These are phyloP conservation scores for Agonum fuliginosum DNA, from an alignment of 2,888 invertebrate species.

Conservation along the genomic window DNA sequence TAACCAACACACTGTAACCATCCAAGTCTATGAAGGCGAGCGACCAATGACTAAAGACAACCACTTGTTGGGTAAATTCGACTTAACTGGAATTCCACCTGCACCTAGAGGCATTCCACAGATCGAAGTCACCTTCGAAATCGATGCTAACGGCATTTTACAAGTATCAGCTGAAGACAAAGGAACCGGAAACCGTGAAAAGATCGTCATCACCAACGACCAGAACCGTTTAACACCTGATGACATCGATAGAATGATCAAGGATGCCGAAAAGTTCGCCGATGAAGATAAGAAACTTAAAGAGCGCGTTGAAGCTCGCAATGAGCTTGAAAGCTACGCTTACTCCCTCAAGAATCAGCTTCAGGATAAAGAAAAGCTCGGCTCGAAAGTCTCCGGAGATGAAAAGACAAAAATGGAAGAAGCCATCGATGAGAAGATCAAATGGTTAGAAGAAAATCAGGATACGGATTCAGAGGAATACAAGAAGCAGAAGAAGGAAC, in stretches of 20 bases:
- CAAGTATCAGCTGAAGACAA: constrained; percentile 99
- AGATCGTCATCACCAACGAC: constrained; percentile 99
- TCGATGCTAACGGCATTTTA: constrained; percentile 94
- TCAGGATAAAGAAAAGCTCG: constrained; percentile 96
- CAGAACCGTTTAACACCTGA: constrained; percentile 97
- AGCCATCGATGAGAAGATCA: constrained; percentile 97
- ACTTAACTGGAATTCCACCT: constrained; percentile 96
- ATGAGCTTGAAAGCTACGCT: constrained; percentile 97
- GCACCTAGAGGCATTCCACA: constrained; percentile 95
- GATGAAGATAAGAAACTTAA: constrained; percentile 98
- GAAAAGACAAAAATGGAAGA: constrained; percentile 97
- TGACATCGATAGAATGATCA: constrained; percentile 99
- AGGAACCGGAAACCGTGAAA: constrained; percentile 98
- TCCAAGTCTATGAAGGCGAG: constrained; percentile 99
- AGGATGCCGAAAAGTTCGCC: constrained; percentile 98
- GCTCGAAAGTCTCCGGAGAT: constrained; percentile 89
- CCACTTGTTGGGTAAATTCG: constrained; percentile 98
- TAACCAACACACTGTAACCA: constrained; percentile 99
- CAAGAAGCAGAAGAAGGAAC: constrained; percentile 95
- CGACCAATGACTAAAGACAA: constrained; percentile 99
- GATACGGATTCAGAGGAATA: constrained; percentile 94
- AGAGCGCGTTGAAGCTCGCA: constrained; percentile 96
- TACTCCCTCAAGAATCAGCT: constrained; percentile 98
- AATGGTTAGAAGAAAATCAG: constrained; percentile 97
- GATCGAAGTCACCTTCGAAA: constrained; percentile 96